Conservation (phyloP, 2,888 invertebrate genomes). For the Strigamia transsilvanica region DNA sequence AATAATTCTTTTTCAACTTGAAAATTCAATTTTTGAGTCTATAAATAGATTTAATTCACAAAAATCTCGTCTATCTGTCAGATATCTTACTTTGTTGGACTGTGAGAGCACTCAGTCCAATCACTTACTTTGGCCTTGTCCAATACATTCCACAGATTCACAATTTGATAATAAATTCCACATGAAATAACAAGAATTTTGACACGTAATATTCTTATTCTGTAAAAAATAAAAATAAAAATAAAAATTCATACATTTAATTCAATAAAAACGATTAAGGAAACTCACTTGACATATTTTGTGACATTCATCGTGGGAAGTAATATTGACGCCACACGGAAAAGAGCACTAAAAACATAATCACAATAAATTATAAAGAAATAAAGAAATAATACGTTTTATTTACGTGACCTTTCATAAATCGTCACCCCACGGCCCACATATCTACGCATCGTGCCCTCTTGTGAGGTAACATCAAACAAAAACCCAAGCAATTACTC, state of each 20-base stretch:
- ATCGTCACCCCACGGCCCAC: background rate
- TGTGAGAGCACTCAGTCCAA: background rate
- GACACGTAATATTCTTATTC: background rate
- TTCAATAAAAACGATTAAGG: no score
- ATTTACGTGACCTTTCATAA: background rate
- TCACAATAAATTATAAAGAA: background rate
- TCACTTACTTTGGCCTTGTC: conserved; percentile 22
- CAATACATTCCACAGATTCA: conserved; percentile 16
- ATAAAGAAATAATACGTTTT: background rate
- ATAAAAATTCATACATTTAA: background rate
- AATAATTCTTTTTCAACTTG: background rate
- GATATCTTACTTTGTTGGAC: background rate
- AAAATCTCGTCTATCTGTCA: background rate
- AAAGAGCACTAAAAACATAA: background rate
- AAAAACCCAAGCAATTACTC: background rate
- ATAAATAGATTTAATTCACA: background rate
- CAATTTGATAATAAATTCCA: conserved; percentile 1
- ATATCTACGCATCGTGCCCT: background rate
- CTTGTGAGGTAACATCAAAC: background rate
- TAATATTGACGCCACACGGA: background rate
- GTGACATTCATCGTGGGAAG: conserved; percentile 8
- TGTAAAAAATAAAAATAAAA: background rate
- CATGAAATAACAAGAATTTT: background rate
- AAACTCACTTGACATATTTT: background rate
- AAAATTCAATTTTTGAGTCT: background rate